Evolutionary conservation across 2,888 invertebrate species (phyloP).

Genomic region (Chloroclystis v-ata): DNA sequence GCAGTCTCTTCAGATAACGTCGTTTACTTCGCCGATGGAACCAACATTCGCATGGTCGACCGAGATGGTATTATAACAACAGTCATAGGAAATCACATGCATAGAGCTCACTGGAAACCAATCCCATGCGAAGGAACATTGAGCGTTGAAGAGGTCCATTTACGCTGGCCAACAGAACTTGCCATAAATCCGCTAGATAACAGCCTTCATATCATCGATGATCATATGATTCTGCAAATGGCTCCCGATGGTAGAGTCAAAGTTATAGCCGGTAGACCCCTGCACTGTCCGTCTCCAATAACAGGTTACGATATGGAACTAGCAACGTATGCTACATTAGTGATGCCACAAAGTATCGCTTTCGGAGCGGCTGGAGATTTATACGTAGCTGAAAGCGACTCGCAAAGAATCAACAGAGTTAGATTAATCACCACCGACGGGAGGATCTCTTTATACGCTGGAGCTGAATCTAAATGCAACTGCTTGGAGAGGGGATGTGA

Average conservation of each 20-base stretch:
- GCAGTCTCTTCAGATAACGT: slow-evolving; percentile 95
- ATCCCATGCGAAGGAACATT: slow-evolving; percentile 94
- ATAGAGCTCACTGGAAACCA: slow-evolving; percentile 95
- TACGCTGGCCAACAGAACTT: slow-evolving; percentile 97
- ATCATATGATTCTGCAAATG: slow-evolving; percentile 95
- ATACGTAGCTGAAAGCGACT: slow-evolving; percentile 97
- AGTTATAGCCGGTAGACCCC: slow-evolving; percentile 94
- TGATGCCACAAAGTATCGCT: slow-evolving; percentile 95
- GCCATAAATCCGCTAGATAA: slow-evolving; percentile 96
- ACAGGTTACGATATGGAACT: slow-evolving; percentile 89
- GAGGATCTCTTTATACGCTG: slow-evolving; percentile 94
- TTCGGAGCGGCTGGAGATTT: slow-evolving; percentile 95
- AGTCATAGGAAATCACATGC: slow-evolving; percentile 94
- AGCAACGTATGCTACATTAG: slow-evolving; percentile 93
- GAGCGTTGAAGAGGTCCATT: slow-evolving; percentile 94
- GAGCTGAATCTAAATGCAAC: slow-evolving; percentile 95
- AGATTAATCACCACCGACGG: slow-evolving; percentile 95
- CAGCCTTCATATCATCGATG: slow-evolving; percentile 96
- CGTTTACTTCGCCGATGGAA: slow-evolving; percentile 96
- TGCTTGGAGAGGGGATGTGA: slow-evolving; percentile 94
- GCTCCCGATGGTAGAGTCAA: slow-evolving; percentile 94
- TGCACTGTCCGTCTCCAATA: slow-evolving; percentile 92
- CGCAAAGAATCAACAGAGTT: slow-evolving; percentile 94
- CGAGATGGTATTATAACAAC: slow-evolving; percentile 95
- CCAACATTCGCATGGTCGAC: slow-evolving; percentile 95